Evolutionary conservation across 2,113 vertebrate species (phyloP).

Genomic region (Dicerorhinus sumatrensis): DNA sequence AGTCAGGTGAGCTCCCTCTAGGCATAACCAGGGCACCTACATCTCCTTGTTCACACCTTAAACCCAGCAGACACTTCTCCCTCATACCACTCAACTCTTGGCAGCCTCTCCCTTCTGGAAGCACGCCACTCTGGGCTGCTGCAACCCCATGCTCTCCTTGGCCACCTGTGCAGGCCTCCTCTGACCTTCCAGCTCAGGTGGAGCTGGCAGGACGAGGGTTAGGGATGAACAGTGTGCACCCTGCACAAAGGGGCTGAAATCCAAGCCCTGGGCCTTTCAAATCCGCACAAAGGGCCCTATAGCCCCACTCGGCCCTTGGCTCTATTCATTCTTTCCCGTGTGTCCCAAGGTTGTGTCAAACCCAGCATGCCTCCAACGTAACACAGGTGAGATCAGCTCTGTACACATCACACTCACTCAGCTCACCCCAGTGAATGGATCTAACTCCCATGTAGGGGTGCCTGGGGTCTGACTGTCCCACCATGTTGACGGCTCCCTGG

Average conservation of each 20-base stretch:
- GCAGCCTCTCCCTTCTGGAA: background rate
- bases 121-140: rapidly evolving
- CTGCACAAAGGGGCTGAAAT: background rate
- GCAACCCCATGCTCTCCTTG: background rate
- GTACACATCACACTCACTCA: rapidly evolving
- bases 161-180: background rate
- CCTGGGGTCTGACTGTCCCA: no score
- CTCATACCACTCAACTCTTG: background rate
- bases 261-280: background rate
- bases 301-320: background rate
- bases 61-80: no score
- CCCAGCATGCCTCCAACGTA: rapidly evolving
- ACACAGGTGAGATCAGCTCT: rapidly evolving
- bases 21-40: background rate
- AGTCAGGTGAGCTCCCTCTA: background rate
- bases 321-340: background rate
- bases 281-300: rapidly evolving
- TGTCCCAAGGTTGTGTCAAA: rapidly evolving
- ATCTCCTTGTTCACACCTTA: background rate
- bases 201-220: no score
- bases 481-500: rapidly evolving
- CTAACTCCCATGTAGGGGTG: rapidly evolving
- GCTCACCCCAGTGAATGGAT: rapidly evolving
- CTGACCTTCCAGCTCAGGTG: rapidly evolving
- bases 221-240: background rate